Percentiles rank a stretch among this genome's conserved stretches.
Evolutionary conservation across 2,113 vertebrate genomes (phyloP).

Genomic region (Misgurnus mizolepis): DNA sequence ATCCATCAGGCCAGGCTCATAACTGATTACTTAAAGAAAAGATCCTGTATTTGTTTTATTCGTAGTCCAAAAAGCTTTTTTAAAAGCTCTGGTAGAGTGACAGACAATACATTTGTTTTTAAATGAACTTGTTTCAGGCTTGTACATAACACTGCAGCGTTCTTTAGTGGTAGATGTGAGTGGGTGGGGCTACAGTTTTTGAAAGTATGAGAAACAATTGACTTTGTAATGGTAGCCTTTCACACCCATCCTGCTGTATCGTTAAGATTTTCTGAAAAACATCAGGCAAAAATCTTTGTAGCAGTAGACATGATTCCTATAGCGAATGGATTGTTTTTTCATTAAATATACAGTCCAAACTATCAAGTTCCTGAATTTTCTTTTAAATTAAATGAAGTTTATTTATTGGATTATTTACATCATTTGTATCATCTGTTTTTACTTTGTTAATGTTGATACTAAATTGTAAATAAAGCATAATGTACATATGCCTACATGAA

Average conservation of each 20-base stretch:
- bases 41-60: background rate
- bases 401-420: too few relatives aligned
- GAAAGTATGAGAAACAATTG: constrained; percentile 53
- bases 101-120: too few relatives aligned
- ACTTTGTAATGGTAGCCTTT: constrained; percentile 47
- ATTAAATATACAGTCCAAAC: background rate
- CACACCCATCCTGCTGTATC: constrained; percentile 53
- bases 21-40: constrained; percentile 28
- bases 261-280: constrained; percentile 3
- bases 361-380: background rate
- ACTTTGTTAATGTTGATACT: background rate
- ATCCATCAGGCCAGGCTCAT: constrained; percentile 57
- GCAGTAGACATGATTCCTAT: background rate
- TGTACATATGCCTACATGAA: too few relatives aligned
- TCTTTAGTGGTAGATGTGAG: constrained; percentile 21
- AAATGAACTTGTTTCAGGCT: background rate
- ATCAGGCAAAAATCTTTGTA: constrained; percentile 18
- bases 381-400: background rate
- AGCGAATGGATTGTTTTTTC: background rate
- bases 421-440: background rate
- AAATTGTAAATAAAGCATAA: background rate
- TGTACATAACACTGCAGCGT: background rate
- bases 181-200: constrained; percentile 32
- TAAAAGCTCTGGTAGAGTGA: too few relatives aligned
- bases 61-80: background rate